A percentile compares a stretch with the other conserved stretches of the same genome.
Evolutionary conservation across 2,888 invertebrate genomes (phyloP).

Genomic region (Stratiomys singularior): DNA sequence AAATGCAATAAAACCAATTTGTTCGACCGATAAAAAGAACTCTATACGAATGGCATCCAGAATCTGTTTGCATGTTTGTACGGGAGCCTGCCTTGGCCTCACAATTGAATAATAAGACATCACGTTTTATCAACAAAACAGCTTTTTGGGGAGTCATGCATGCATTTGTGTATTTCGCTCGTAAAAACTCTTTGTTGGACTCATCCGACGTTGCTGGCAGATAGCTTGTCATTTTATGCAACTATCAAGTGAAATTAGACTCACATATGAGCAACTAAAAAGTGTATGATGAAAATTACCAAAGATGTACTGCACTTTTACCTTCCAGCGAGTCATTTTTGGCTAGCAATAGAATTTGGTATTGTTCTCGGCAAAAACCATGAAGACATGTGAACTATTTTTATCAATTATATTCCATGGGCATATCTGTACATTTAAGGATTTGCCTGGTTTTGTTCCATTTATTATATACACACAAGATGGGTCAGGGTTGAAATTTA

Average conservation of each 20-base stretch:
- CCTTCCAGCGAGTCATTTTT: too few species aligned
- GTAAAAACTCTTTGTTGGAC: too few species aligned
- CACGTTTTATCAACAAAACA: constrained; percentile 50
- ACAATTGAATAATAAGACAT: constrained; percentile 51
- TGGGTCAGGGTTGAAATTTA: too few species aligned
- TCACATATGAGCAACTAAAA: not conserved
- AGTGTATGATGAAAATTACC: not conserved
- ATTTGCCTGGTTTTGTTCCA: too few species aligned
- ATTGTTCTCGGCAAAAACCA: too few species aligned
- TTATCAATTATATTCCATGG: too few species aligned
- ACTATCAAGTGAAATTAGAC: not conserved
- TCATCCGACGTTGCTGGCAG: not conserved
- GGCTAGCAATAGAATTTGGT: too few species aligned
- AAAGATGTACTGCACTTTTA: not conserved
- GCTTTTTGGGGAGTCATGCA: not conserved
- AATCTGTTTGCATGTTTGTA: constrained; percentile 32
- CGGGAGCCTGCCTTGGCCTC: constrained; percentile 45
- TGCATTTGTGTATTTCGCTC: not conserved
- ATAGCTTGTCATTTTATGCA: not conserved
- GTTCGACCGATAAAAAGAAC: constrained; percentile 24
- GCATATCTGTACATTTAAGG: too few species aligned
- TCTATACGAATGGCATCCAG: not conserved
- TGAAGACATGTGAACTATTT: too few species aligned
- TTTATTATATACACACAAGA: too few species aligned
- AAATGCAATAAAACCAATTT: constrained; percentile 38